A percentile compares a stretch with the other conserved stretches of the same genome.
Conservation (phyloP, 1,140 invertebrate species). For the Heliconius melpomene region DNA sequence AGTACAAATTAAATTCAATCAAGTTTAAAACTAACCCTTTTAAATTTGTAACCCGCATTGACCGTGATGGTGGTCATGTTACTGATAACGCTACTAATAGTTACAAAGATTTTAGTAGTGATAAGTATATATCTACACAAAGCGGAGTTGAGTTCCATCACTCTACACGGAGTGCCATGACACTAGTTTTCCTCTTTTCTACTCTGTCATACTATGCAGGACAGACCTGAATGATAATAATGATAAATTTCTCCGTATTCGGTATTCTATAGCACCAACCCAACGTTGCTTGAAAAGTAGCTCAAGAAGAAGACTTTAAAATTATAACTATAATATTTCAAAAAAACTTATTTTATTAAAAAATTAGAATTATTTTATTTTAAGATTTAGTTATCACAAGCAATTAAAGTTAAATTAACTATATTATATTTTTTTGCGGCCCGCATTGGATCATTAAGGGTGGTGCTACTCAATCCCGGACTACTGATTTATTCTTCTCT, state of each 20-base stretch:
- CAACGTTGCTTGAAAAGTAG: no score
- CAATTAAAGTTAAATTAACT: conserved; percentile 3
- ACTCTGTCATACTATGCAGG: no score
- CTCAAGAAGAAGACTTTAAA: no score
- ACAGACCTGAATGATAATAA: no score
- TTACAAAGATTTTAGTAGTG: background rate
- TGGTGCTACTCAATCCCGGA: conserved; percentile 41
- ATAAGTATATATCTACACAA: background rate
- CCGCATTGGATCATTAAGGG: conserved; percentile 56
- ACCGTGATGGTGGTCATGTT: background rate
- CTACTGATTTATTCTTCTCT: conserved; percentile 67
- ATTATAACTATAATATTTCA: no score
- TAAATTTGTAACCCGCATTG: background rate
- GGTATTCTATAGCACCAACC: no score
- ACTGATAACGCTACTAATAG: background rate
- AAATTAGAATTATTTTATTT: background rate
- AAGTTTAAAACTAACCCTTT: conserved; percentile 5
- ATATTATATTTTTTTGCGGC: conserved; percentile 29
- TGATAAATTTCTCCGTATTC: no score
- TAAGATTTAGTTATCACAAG: background rate
- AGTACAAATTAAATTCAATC: background rate
- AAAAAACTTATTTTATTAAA: background rate
- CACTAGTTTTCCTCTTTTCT: no score
- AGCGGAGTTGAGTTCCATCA: no score
- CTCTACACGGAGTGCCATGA: no score